Conservation (phyloP, 2,113 vertebrate species). For the Varanus komodoensis region DNA sequence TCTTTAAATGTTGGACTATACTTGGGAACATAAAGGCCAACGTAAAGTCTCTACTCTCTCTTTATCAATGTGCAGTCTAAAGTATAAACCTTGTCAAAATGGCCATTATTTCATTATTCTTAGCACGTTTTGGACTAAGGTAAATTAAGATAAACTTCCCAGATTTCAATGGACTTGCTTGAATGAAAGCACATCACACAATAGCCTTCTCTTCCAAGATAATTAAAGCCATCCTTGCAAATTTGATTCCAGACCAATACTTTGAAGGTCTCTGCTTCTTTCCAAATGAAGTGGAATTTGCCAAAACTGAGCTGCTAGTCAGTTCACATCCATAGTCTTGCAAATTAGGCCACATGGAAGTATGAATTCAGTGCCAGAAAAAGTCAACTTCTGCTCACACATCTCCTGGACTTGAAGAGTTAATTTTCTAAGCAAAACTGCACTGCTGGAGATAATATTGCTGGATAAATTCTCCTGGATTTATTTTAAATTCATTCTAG, state of each 20-base stretch:
- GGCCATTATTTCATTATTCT: not conserved
- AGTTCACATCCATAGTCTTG: not conserved
- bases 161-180: not conserved
- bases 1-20: not conserved
- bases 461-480: constrained; percentile 43
- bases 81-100: not conserved
- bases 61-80: not conserved
- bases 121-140: not conserved
- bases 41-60: not conserved
- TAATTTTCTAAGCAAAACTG: constrained; percentile 55
- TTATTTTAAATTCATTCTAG: constrained; percentile 67
- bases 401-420: not conserved
- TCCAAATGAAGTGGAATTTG: not conserved
- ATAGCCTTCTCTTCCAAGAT: not conserved
- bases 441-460: constrained; percentile 51
- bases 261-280: not conserved
- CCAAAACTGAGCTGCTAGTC: not conserved
- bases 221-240: not conserved
- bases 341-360: not conserved
- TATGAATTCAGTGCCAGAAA: not conserved
- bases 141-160: not conserved
- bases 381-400: not conserved
- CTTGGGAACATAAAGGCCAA: not conserved
- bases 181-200: not conserved
- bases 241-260: not conserved